phyloP scores from a whole-genome alignment of 2,888 invertebrate species.

The Carcina quercana region DNA sequence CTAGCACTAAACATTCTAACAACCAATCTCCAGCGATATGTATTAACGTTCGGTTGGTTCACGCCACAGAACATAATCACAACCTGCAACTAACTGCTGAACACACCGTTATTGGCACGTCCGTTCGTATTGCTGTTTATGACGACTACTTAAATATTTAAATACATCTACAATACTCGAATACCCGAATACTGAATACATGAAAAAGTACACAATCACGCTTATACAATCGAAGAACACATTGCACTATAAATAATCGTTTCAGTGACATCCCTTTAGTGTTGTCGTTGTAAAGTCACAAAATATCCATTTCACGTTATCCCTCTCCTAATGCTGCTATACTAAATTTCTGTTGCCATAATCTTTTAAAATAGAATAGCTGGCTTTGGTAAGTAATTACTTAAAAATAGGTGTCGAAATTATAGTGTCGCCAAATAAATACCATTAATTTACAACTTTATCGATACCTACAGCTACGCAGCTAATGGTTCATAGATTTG shows the following conservation, averaged over 20 bases:
- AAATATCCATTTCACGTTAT: too few relatives aligned
- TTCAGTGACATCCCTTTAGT: too few relatives aligned
- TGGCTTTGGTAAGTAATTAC: too few relatives aligned
- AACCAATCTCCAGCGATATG: constrained; percentile 45
- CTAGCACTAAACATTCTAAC: constrained; percentile 46
- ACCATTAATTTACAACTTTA: too few relatives aligned
- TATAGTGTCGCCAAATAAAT: too few relatives aligned
- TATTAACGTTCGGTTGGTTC: constrained; percentile 35
- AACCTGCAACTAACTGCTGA: constrained; percentile 37
- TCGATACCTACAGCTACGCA: too few relatives aligned
- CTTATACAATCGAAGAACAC: constrained; percentile 7
- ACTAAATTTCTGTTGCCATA: too few relatives aligned
- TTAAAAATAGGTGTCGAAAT: too few relatives aligned
- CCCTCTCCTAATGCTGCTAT: too few relatives aligned
- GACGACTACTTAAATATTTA: constrained; percentile 26
- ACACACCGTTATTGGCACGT: constrained; percentile 29
- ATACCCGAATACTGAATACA: neutral
- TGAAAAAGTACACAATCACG: neutral
- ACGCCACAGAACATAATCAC: constrained; percentile 42
- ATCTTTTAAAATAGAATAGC: too few relatives aligned
- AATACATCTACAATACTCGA: constrained; percentile 12
- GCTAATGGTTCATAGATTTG: too few relatives aligned
- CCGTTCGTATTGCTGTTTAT: constrained; percentile 23
- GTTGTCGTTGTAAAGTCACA: too few relatives aligned
- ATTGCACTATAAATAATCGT: constrained; percentile 6